Base-by-base conservation (phyloP, 2,797 vertebrate genomes). In the Anomalospiza imberbis region DNA sequence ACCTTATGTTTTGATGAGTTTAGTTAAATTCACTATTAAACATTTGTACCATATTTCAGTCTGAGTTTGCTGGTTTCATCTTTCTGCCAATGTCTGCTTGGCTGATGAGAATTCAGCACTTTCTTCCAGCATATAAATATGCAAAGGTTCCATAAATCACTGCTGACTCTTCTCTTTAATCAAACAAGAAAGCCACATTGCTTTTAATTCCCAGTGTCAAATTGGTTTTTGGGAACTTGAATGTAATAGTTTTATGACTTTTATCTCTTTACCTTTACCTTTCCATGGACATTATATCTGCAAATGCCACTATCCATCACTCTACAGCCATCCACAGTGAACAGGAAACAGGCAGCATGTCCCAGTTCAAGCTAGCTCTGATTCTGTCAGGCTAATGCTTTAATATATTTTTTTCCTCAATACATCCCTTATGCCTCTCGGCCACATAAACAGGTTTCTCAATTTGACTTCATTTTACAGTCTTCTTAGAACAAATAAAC, bases 61-160 rank as follows among this genome's bases (percentile, higher is more conserved):
- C 91, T 93, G 84, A 85, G 65, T 93, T 92, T 85, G 8, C 47
- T 68, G 38, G 89, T 91, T 97, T 80, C 78, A 70, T 83, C 81
- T 89, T 88, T 77, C 78, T 94, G 86, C 93, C 93, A 91, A 62
- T n/a, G 84, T 92, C 91, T 89, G 65, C 78, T 92, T 93, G 87
- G 78, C 92, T 48, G 70, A 85, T 80, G 92, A 85, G 72, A 50
- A 82, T 66, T 80, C 65, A 54, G 61, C 57, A 58, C 42, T 62
- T 92, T 74, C 65, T 84, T 93, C 84, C 92, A 93, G 50, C n/a
- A 24, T 5, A 51, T 51, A 95, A 89, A 92, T 72, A 85, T 51
- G 17, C 67, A 77, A 85, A 28, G 4, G 19, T 61, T 89, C 61
- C 80, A 44, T 89, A 93, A 95, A 95, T 89, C 88, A 89, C 47